Conservation (phyloP, 2,888 invertebrate genomes). For the Conistra vaccinii region DNA sequence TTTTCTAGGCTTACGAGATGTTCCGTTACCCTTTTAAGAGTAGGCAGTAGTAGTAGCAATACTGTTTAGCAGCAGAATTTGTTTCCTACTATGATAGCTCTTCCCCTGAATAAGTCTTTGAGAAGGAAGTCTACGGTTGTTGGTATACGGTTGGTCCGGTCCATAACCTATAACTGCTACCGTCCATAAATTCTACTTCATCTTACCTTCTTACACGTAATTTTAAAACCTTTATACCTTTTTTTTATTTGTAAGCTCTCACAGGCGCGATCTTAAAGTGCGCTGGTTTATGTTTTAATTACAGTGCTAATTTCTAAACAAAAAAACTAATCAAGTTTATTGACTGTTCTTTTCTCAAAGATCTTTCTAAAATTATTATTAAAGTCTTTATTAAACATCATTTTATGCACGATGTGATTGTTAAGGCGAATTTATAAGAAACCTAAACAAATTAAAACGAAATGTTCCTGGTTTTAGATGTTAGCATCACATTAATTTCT, state of each 20-base stretch:
- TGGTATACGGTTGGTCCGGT: neutral
- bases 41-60: neutral
- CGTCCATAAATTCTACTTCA: neutral
- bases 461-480: neutral
- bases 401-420: neutral
- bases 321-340: too few species aligned
- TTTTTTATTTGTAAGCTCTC: neutral
- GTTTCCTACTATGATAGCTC: neutral
- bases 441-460: neutral
- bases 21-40: neutral
- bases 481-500: neutral
- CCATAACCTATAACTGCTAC: neutral
- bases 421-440: neutral
- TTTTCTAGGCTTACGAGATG: neutral
- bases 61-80: too few species aligned
- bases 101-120: neutral
- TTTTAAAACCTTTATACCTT: neutral
- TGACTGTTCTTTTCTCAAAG: neutral
- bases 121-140: too few species aligned
- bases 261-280: neutral
- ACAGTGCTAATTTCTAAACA: neutral
- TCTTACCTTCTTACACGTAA: neutral
- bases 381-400: neutral
- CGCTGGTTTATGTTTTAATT: neutral
- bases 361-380: neutral